phyloP scores from a whole-genome alignment of 2,888 invertebrate genomes.

The Machimus atricapillus region DNA sequence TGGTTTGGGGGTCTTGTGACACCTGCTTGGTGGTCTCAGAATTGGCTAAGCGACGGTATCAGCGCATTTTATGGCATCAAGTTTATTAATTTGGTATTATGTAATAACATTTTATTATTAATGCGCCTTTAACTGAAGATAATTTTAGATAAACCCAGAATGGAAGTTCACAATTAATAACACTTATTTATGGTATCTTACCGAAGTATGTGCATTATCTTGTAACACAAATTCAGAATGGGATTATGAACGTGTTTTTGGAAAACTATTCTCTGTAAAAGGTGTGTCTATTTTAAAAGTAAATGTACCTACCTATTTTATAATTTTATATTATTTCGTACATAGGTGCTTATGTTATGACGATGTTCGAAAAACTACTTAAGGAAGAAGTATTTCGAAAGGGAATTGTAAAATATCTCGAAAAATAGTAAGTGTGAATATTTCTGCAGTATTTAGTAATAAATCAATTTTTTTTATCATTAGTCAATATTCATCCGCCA shows the following conservation, averaged over 20 bases:
- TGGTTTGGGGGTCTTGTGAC: conserved; percentile 83
- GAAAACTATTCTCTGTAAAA: not conserved
- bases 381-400: not conserved
- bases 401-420: conserved; percentile 51
- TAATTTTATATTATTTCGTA: not conserved
- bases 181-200: not conserved
- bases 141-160: not conserved
- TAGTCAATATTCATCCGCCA: conserved; percentile 40
- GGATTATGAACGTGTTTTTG: not conserved
- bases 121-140: not conserved
- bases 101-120: not conserved
- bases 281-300: not conserved
- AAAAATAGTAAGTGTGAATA: conserved; percentile 43
- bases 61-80: conserved; percentile 70
- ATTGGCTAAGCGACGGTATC: conserved; percentile 70
- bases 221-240: not conserved
- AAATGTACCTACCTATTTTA: not conserved
- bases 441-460: not conserved
- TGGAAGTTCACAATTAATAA: not conserved
- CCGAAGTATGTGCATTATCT: not conserved
- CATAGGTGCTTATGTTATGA: not conserved
- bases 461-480: not conserved
- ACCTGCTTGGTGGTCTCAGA: conserved; percentile 61
- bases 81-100: not conserved
- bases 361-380: not conserved